Evolutionary conservation across 2,113 vertebrate species (phyloP).

Genomic region (Dolichallabes microphthalmus): DNA sequence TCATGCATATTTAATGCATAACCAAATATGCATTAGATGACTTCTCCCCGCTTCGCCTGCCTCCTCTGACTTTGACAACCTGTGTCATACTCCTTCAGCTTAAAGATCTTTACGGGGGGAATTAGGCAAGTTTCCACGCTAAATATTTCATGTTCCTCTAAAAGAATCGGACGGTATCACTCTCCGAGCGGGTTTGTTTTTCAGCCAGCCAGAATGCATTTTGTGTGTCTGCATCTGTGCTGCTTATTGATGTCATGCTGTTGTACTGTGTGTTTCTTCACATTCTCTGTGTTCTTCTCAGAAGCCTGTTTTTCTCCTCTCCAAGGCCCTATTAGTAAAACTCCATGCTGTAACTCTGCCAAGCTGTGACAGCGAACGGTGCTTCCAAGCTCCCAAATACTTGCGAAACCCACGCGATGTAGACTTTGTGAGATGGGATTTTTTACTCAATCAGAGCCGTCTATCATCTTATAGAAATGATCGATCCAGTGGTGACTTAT

Average conservation of each 20-base stretch:
- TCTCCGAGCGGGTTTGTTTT: slow-evolving; percentile 26
- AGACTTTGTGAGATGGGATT: neutral
- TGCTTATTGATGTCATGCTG: slow-evolving; percentile 39
- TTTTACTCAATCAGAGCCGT: neutral
- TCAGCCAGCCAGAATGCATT: slow-evolving; percentile 35
- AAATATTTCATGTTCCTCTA: slow-evolving; percentile 49
- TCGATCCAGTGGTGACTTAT: neutral
- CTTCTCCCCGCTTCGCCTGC: slow-evolving; percentile 26
- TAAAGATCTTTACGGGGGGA: slow-evolving; percentile 50
- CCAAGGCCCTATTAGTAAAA: slow-evolving; percentile 25
- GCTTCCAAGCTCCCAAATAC: slow-evolving; percentile 10
- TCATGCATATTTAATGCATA: slow-evolving; percentile 56
- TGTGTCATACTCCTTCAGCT: slow-evolving; percentile 49
- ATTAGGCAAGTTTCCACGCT: slow-evolving; percentile 52
- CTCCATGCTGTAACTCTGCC: slow-evolving; percentile 38
- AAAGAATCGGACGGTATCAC: slow-evolving; percentile 24
- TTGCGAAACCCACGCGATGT: neutral
- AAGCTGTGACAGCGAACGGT: neutral
- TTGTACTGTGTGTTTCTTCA: slow-evolving; percentile 34
- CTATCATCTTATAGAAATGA: neutral
- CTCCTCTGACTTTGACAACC: slow-evolving; percentile 40
- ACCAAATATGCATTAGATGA: slow-evolving; percentile 52
- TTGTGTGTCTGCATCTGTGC: slow-evolving; percentile 41
- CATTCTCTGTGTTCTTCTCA: slow-evolving; percentile 36
- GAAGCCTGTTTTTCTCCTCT: slow-evolving; percentile 33